These are phyloP conservation scores for Lycopodina hypogea DNA, from an alignment of 37 sponge, comb jelly and placozoan genomes.

Conservation along the genomic window DNA sequence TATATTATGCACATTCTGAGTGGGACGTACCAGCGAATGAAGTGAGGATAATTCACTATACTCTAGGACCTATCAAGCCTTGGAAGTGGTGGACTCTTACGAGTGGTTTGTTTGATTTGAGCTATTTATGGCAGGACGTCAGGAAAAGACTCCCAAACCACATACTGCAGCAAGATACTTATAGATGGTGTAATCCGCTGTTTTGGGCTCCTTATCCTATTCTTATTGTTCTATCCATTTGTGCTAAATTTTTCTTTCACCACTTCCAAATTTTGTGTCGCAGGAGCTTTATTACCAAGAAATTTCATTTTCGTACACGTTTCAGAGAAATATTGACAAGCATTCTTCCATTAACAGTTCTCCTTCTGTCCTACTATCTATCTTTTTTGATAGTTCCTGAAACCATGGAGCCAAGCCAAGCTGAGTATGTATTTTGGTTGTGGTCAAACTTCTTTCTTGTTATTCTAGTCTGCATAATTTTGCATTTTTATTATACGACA, in stretches of 20 bases:
- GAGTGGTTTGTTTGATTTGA: constrained; percentile 7
- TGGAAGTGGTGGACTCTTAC: constrained; percentile 26
- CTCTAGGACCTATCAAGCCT: constrained; percentile 43
- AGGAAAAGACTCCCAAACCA: constrained; percentile 4
- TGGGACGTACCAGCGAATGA: background rate
- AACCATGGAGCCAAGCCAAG: constrained; percentile 2
- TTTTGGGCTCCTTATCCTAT: background rate
- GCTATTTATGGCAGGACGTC: constrained; percentile 23
- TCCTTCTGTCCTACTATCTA: background rate
- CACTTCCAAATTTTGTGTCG: background rate
- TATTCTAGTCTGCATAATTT: background rate
- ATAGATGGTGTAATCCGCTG: background rate
- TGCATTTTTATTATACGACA: background rate
- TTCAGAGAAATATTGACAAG: no score
- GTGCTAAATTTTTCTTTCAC: background rate
- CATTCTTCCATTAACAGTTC: background rate
- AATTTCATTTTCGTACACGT: background rate
- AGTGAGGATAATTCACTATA: constrained; percentile 22
- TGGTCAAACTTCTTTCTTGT: constrained; percentile 9
- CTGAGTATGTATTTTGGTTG: background rate
- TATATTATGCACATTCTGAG: constrained; percentile 2
- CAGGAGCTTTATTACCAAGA: background rate
- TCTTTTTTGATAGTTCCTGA: background rate
- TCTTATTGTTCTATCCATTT: background rate
- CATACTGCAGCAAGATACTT: background rate